Evolutionary conservation across 1,140 invertebrate genomes (phyloP).

Genomic region (Leptopilina clavipes): DNA sequence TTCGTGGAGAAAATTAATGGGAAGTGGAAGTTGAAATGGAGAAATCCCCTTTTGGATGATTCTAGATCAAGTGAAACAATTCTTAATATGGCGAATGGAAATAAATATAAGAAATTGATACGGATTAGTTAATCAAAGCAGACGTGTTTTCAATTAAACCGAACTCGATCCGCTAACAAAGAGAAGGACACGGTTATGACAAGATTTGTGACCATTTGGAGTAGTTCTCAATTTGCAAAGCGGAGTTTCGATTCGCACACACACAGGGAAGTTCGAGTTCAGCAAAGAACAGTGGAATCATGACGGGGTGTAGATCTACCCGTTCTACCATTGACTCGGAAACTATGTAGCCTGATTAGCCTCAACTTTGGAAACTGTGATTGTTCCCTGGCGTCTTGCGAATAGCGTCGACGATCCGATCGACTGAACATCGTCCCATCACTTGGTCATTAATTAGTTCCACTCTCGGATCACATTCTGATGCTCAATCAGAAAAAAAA

Average conservation of each 20-base stretch:
- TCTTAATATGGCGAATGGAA: too few species aligned
- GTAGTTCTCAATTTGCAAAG: neutral
- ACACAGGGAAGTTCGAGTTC: neutral
- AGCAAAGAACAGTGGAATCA: neutral
- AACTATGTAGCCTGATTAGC: slow-evolving; percentile 22
- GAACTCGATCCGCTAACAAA: neutral
- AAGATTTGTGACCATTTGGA: slow-evolving; percentile 1
- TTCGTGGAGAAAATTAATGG: too few species aligned
- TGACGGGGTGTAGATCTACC: neutral
- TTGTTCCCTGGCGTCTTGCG: neutral
- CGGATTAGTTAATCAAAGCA: slow-evolving; percentile 2
- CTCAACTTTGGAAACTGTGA: slow-evolving; percentile 24
- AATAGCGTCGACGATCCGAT: slow-evolving; percentile 5
- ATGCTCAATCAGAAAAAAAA: slow-evolving; percentile 1
- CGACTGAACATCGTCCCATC: slow-evolving; percentile 15
- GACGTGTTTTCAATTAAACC: neutral
- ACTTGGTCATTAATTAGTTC: slow-evolving; percentile 27
- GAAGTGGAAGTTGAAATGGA: too few species aligned
- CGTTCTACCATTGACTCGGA: neutral
- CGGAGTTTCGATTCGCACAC: too few species aligned
- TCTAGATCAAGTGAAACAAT: too few species aligned
- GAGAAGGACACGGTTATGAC: neutral
- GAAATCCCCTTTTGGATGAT: too few species aligned
- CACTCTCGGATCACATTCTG: neutral
- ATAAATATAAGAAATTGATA: too few species aligned